Evolutionary conservation across 92 coral and sea anemone genomes (phyloP), one percentile per base, ranked within the genome.

Genomic region (Porites lobata): DNA sequence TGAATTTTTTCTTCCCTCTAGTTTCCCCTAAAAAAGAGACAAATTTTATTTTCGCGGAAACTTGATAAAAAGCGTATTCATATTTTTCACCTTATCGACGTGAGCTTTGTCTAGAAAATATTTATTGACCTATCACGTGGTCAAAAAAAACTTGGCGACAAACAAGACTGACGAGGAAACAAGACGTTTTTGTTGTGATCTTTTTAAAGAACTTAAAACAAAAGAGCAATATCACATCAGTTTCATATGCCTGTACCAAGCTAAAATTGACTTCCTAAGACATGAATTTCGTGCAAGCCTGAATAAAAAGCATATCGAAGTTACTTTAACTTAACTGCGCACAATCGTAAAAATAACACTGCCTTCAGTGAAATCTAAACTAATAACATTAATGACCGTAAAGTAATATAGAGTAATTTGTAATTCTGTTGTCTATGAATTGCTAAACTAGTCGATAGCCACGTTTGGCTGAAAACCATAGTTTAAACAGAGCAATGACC

Each of bases 81-180:
- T 6, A 79, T 56, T 51, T 38, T 57, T 29, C 4, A 9, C 22
- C 59, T 57, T 22, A 14, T 54, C 1, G 17, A 3, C 58, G 59
- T 19, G 57, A 32, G 65, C n/a, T 82, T 82, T 82, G 78, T 82
- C 78, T 71, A 1, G 6, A 38, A 82, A 82, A 82, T 4, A 56
- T 12, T 14, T 29, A 26, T 21, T 24, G 11, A 9, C 68, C 43
- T 69, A 32, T 19, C 47, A 71, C 69, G 59, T 58, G 72, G 18
- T 22, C 69, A 54, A 64, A 32, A 69, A 32, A 52, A 18, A n/a
- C 47, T 52, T 69, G 56, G 32, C 13, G 53, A 61, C 66, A 65
- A 57, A 77, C 14, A 14, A 8, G 61, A 56, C 61, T 56, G 14
- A 59, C 43, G 78, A 19, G 13, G 65, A 78, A 82, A 82, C 78